Base-by-base conservation (phyloP, 2,888 invertebrate species). In the Drosophila mimetica region DNA sequence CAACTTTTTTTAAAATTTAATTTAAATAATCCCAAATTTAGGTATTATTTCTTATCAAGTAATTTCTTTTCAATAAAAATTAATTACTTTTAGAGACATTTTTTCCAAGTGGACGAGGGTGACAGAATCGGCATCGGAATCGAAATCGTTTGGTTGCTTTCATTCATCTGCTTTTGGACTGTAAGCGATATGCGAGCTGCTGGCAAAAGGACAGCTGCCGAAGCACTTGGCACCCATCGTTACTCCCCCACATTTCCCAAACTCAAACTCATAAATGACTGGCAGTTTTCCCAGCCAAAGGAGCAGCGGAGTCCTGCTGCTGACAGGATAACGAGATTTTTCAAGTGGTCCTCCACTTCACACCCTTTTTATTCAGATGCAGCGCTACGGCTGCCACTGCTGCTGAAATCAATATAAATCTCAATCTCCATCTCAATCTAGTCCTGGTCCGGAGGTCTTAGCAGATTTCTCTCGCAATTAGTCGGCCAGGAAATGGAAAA, bases 301-400 rank as follows among this genome's bases (percentile, higher is more conserved):
- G 54, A 32, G 63, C 25, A 32, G 52, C 2, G 30, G 18, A 65
- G 63, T 74, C 57, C 79, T 82, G 79, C 75, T 69, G 80, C 71
- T 89, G 90, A 90, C 90, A 90, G 90, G 79, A 88, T 90, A 90
- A 90, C 89, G 90, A 90, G 90, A 90, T 90, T 89, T 75, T 83
- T 90, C 80, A 87, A 90, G 90, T 90, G 90, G 79, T 54, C 75
- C 58, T 34, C 47, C 75, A 47, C 57, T 84, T 86, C 75, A 79
- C 87, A 85, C 87, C 85, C 80, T 70, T 74, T 74, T 20, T 9
- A 52, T 57, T 48, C 42, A 41, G 58, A 42, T 42, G 46, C 60
- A 61, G 39, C 53, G 41, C 20, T 20, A 14, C 32, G n/a, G 9
- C 18, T 18, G 39, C 50, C 5, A 37, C 34, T 22, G 47, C 34